phyloP scores from a whole-genome alignment of 2,113 vertebrate genomes.

The Porphyrio hochstetteri region DNA sequence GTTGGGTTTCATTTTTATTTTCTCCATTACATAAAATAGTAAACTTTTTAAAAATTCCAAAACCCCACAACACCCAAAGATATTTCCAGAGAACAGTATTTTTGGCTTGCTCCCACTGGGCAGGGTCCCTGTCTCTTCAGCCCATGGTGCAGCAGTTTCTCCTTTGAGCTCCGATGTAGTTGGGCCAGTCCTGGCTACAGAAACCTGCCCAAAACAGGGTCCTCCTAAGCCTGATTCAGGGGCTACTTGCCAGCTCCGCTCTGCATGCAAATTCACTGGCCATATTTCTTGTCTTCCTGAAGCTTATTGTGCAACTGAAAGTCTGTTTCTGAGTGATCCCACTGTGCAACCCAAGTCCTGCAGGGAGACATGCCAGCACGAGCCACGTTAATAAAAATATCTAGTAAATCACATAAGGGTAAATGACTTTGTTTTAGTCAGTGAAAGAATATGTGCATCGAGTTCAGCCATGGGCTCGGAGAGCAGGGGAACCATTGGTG shows the following conservation, averaged over 20 bases:
- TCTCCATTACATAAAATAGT: neutral
- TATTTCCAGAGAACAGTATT: neutral
- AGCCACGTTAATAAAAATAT: neutral
- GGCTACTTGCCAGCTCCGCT: neutral
- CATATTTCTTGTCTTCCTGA: neutral
- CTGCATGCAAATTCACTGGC: neutral
- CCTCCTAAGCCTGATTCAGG: neutral
- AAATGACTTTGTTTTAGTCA: neutral
- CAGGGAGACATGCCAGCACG: neutral
- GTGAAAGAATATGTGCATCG: neutral
- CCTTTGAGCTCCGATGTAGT: neutral
- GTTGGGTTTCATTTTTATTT: neutral
- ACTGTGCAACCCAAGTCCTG: neutral
- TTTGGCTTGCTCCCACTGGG: neutral
- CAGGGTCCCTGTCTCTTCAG: neutral
- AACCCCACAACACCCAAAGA: neutral
- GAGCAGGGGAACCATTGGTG: neutral
- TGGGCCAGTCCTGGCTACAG: neutral
- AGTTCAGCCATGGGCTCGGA: neutral
- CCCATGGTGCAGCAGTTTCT: accelerated
- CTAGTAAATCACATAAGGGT: neutral
- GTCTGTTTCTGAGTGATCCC: neutral
- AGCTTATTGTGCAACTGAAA: neutral
- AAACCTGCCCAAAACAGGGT: neutral
- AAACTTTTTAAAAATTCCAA: neutral